These are phyloP conservation scores for Aphelenchoides bicaudatus DNA, from an alignment of 2,888 invertebrate genomes.

Conservation along the genomic window DNA sequence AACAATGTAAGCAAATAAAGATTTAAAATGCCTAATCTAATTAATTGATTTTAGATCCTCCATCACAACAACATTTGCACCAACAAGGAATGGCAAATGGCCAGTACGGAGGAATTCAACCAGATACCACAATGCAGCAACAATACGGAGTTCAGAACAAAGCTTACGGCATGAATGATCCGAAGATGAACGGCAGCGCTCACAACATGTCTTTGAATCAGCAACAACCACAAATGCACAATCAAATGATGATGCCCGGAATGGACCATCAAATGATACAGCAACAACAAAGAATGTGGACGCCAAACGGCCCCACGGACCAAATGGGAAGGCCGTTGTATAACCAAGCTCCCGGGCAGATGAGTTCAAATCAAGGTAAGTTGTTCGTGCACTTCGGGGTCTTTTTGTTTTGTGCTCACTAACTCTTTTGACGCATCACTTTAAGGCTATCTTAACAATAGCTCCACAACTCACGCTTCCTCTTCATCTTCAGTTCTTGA, in stretches of 20 bases:
- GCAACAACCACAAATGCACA: constrained; percentile 21
- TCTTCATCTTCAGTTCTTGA: constrained; percentile 34
- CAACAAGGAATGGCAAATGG: constrained; percentile 11
- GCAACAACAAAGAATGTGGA: constrained; percentile 22
- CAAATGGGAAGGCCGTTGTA: constrained; percentile 16
- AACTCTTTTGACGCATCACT: too few relatives aligned
- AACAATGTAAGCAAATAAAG: too few relatives aligned
- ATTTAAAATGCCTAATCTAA: too few relatives aligned
- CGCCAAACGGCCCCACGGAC: constrained; percentile 18
- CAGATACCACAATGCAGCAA: constrained; percentile 1
- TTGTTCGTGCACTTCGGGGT: neutral
- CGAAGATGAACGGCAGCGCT: too few relatives aligned
- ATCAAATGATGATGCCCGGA: constrained; percentile 2
- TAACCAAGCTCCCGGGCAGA: constrained; percentile 10
- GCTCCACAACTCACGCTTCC: too few relatives aligned
- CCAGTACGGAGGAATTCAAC: constrained; percentile 2
- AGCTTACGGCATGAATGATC: too few relatives aligned
- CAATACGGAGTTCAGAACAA: too few relatives aligned
- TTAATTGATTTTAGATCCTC: neutral
- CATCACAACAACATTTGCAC: neutral
- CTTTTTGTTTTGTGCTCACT: neutral
- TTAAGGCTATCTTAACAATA: neutral
- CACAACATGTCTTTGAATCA: neutral
- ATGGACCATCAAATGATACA: constrained; percentile 24
- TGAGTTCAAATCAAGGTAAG: constrained; percentile 11